Base-by-base conservation (phyloP, 2,113 vertebrate species). In the Lonchura striata region DNA sequence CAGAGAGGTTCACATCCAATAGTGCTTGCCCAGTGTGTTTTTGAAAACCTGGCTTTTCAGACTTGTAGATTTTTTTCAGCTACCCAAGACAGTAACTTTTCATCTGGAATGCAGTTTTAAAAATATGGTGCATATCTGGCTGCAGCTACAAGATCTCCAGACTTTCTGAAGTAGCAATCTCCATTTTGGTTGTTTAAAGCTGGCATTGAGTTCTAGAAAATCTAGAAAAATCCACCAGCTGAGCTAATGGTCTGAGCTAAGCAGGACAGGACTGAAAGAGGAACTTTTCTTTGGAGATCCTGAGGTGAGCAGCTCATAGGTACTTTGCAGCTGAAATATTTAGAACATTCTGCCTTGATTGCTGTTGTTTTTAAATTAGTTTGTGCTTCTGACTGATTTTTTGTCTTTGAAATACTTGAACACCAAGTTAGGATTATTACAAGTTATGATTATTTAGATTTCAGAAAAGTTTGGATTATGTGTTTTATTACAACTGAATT, bases 381-480 rank as follows among this genome's bases (percentile, higher is more conserved):
- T 54, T 37, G 28, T 79, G 14, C 63, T 88, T 86, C 61, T 80
- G 63, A 35, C 4, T 17, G 15, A 39, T 65, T 88, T 91, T 87
- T 83, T 86, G 44, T 50, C 56, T 93, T 96, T 66, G 66, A 75
- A 92, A 81, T 88, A 80, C 71, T 93, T 77, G 31, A 46, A 72
- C 61, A 80, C 61, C 27, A 50, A 90, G 31, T 94, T 91, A 90
- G 54, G 49, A 89, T 90, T 87, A 59, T 84, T 94, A 44, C 9
- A 78, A 37, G 13, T 86, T 91, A 18, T 71, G 94, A 94, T n/a
- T 66, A 46, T 72, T 63, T 77, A 25, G 70, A 65, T 88, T 96
- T 95, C 77, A 95, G 86, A 86, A 96, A 96, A 91, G 76, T 87
- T 72, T 86, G 70, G 71, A 94, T 92, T 96, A 96, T 95, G 64